These are phyloP conservation scores for Hylaea fasciaria DNA, from an alignment of 2,888 invertebrate genomes.

Conservation along the genomic window DNA sequence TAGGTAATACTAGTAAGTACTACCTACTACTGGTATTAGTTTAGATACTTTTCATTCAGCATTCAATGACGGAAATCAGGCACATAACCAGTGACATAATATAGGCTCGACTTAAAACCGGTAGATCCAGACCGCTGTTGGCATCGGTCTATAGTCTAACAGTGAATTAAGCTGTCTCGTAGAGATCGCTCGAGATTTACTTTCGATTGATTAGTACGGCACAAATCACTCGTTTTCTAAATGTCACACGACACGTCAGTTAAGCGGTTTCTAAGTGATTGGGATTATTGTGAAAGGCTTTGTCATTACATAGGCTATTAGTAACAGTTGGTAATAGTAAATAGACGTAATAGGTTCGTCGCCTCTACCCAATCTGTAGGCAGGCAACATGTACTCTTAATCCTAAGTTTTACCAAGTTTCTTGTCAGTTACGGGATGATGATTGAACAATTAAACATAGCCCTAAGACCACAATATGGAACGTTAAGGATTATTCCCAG, in stretches of 20 bases:
- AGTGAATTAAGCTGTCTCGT: constrained; percentile 28
- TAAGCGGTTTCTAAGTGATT: constrained; percentile 21
- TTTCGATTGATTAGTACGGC: constrained; percentile 39
- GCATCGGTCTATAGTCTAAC: constrained; percentile 3
- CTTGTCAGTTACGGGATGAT: too few relatives aligned
- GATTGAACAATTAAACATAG: too few relatives aligned
- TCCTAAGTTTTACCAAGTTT: too few relatives aligned
- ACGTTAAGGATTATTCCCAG: too few relatives aligned
- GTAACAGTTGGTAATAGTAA: not conserved
- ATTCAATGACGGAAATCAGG: constrained; percentile 16
- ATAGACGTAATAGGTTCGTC: too few relatives aligned
- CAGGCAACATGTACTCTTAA: too few relatives aligned
- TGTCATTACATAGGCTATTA: not conserved
- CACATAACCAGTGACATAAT: constrained; percentile 24
- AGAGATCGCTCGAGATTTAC: constrained; percentile 29
- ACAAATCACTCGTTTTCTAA: constrained; percentile 36
- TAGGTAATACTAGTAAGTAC: too few relatives aligned
- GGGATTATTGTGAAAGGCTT: constrained; percentile 23
- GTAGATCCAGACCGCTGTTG: constrained; percentile 15
- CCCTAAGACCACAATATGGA: too few relatives aligned
- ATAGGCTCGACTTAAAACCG: constrained; percentile 19
- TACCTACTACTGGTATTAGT: too few relatives aligned
- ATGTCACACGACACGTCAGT: constrained; percentile 19
- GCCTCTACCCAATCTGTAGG: too few relatives aligned
- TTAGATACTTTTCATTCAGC: not conserved